Conservation (phyloP, 2,113 vertebrate species). For the Myiopsitta monachus region DNA sequence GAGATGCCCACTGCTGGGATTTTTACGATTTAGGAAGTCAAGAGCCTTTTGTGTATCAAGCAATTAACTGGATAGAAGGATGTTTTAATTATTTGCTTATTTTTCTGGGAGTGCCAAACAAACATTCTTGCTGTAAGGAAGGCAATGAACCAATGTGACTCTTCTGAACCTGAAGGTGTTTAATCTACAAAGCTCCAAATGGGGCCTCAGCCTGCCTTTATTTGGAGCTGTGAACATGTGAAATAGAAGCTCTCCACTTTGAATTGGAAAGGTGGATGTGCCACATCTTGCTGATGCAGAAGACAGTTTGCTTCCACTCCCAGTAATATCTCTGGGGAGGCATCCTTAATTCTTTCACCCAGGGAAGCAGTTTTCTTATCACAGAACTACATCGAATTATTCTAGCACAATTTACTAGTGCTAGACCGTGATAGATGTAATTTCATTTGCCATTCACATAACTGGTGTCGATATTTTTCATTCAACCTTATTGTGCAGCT, state of each 20-base stretch:
- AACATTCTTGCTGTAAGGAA: neutral
- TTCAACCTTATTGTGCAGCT: neutral
- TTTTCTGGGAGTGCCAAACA: neutral
- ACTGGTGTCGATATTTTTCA: neutral
- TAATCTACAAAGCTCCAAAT: neutral
- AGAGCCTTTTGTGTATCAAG: slow-evolving; percentile 3
- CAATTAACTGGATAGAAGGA: neutral
- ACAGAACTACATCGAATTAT: neutral
- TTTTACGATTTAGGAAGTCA: neutral
- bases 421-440: neutral
- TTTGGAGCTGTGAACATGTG: neutral
- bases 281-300: neutral
- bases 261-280: neutral
- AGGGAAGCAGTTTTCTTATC: neutral
- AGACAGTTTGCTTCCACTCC: neutral
- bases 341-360: neutral
- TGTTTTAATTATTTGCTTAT: neutral
- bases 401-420: neutral
- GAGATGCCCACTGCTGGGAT: neutral
- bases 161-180: neutral
- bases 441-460: neutral
- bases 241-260: neutral
- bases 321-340: neutral
- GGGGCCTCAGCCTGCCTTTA: neutral
- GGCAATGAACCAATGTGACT: neutral